Base-by-base conservation (phyloP, 1,140 invertebrate genomes). In the Drosophila repletoides region DNA sequence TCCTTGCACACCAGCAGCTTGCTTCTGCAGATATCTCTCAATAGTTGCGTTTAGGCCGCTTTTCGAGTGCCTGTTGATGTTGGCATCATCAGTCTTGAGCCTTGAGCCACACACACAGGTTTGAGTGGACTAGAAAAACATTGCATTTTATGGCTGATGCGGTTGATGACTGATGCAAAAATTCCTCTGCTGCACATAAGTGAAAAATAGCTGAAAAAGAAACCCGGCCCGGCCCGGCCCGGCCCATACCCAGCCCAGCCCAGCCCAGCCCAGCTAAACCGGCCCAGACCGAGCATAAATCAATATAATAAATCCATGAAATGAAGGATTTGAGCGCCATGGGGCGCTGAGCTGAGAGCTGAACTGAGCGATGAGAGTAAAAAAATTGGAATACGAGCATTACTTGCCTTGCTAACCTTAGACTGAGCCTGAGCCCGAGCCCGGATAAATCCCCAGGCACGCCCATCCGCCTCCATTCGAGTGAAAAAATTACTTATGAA, bases 11-110 rank as follows among this genome's bases (percentile, higher is more conserved):
- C n/a, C n/a, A n/a, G n/a, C 4, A 15, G 5, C 7, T 7, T 14
- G 12, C 9, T 6, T 15, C 10, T 40, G 43, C 43, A 26, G 33
- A 14, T 34, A 58, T 58, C 9, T 58, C 28, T 49, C 61, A 41
- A 48, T 48, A 41, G 19, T 14, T 12, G 17, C 36, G 52, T 74
- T 79, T 74, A 66, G 46, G 61, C 46, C 10, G n/a, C n/a, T n/a
- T n/a, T 61, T 60, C 61, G 46, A 84, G 80, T 69, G 67, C 63
- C 79, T 73, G 76, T 80, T 84, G 79, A 70, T 83, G 73, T 24
- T 34, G 29, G 10, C 10, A 12, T 28, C 29, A 19, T 9, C 75
- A 79, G 52, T 68, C 79, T 72, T 79, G 61, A 59, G 52, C 31
- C 41, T 29, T 61, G 51, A 21, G 48, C 48, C 10, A 64, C n/a